Evolutionary conservation across 1,140 invertebrate genomes (phyloP).

Genomic region (Asobara japonica): DNA sequence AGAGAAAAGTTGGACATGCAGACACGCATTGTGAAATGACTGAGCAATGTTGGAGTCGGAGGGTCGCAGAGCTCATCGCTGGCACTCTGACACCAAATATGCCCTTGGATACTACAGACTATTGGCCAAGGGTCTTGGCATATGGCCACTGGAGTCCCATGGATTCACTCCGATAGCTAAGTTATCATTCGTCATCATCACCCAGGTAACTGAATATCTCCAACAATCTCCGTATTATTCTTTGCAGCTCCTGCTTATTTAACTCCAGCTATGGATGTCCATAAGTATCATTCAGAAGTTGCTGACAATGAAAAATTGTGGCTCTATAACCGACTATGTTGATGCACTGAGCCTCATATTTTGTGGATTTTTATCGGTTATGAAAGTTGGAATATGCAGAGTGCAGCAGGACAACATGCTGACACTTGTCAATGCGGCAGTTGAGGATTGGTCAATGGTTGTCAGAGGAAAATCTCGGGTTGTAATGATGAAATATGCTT

Average conservation of each 20-base stretch:
- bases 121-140: not conserved
- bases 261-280: constrained; percentile 30
- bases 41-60: not conserved
- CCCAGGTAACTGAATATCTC: not conserved
- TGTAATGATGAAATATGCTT: constrained; percentile 24
- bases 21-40: not conserved
- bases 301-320: constrained; percentile 21
- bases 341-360: constrained; percentile 18
- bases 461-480: not conserved
- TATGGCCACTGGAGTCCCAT: not conserved
- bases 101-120: not conserved
- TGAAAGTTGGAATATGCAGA: constrained; percentile 28
- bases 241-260: not conserved
- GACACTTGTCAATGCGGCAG: constrained; percentile 22
- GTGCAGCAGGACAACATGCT: constrained; percentile 15
- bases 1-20: not conserved
- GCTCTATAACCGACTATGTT: constrained; percentile 10
- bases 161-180: not conserved
- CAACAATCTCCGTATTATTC: no score
- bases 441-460: constrained; percentile 25
- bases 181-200: not conserved
- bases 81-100: not conserved
- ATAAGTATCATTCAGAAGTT: constrained; percentile 26
- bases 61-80: not conserved
- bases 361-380: constrained; percentile 18